Conservation (phyloP, 2,797 vertebrate genomes). For the Alexandromys oeconomus region DNA sequence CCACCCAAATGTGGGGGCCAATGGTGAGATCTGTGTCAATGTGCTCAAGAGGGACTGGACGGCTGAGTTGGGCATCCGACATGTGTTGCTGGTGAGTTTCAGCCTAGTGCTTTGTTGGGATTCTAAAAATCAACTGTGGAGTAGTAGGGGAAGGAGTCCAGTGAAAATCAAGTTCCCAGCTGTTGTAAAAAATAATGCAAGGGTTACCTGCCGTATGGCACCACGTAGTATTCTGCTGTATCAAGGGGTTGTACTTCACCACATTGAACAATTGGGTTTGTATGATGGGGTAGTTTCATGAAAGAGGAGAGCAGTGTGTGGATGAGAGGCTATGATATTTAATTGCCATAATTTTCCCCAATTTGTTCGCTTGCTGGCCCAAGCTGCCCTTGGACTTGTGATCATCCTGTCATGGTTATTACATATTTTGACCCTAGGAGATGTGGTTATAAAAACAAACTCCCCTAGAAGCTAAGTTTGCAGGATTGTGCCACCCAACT, state of each 20-base stretch:
- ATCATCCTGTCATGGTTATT: neutral
- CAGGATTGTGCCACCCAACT: neutral
- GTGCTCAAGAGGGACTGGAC: slow-evolving; percentile 97
- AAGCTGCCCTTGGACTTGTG: neutral
- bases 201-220: no score
- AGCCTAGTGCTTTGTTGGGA: neutral
- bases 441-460: neutral
- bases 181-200: neutral
- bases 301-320: neutral
- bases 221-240: neutral
- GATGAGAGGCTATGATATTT: neutral
- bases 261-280: fast-evolving
- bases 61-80: slow-evolving; percentile 95
- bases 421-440: neutral
- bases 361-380: neutral
- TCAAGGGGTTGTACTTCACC: neutral
- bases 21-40: slow-evolving; percentile 97
- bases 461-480: neutral
- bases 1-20: slow-evolving; percentile 96
- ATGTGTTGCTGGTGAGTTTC: slow-evolving; percentile 92
- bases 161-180: neutral
- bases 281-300: neutral
- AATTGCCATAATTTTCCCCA: neutral
- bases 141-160: neutral
- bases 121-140: neutral